Evolutionary conservation across 2,113 vertebrate genomes (phyloP), one percentile per base, ranked within the genome.

Genomic region (Elaphurus davidianus): DNA sequence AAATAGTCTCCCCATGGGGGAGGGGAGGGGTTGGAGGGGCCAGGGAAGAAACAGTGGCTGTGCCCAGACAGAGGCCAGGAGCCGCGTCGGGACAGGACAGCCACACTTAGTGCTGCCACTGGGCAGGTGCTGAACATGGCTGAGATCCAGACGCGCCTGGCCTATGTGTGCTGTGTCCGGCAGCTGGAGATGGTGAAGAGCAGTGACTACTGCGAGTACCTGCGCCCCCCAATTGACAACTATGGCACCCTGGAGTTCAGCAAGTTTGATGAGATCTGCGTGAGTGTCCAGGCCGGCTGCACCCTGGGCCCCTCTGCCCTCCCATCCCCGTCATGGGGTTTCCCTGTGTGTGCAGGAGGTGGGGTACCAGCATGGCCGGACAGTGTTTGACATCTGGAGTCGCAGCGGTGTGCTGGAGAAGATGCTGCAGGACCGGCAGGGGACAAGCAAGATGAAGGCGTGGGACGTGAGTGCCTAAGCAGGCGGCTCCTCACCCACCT

Each of bases 121-220:
- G 0, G 1, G 74, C 97, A 99, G 99, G 99, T 99, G 97, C 97
- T 99, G 98, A 99, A 99, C 98, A 99, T 99, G 99, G 99, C 99
- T 0, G 99, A 99, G 99, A 99, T 99, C 98, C 99, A 99, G 98
- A 99, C 99, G 0, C 99, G 99, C 0, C 99, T 99, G 2, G 99
- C 99, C 0, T 99, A 99, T 0, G 99, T 99, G 86, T 99, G 99
- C 99, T 99, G 99, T 0, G 99, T 99, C 91, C 98, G 99, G 97
- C 99, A 99, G 98, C 99, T 99, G 97, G 99, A 99, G 97, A 98
- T 99, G 97, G 99, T 99, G 94, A 99, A 98, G 99, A 99, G 79
- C 98, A 99, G 99, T 0, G 99, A 99, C 0, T 99, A 99, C 98
- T 99, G 99, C 67, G 99, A 99, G 98, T 99, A 99, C 96, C 99